Conservation (phyloP, 1,140 invertebrate species). For the Nymphalis io region DNA sequence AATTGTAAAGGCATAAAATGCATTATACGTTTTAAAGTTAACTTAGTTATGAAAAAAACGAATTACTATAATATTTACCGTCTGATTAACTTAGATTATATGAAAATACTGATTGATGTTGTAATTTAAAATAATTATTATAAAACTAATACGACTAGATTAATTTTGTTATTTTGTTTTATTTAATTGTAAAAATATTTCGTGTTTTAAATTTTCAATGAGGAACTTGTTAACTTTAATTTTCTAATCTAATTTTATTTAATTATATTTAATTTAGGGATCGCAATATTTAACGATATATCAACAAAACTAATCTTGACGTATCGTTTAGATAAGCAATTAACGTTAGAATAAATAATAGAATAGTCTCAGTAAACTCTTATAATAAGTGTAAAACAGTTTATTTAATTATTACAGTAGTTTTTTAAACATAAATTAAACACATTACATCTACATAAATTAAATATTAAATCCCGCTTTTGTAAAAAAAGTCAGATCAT, state of each 20-base stretch:
- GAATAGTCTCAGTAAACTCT: constrained; percentile 16
- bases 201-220: too few species aligned
- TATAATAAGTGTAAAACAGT: constrained; percentile 18
- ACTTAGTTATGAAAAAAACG: constrained; percentile 55
- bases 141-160: neutral
- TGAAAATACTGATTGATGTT: constrained; percentile 11
- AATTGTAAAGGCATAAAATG: constrained; percentile 48
- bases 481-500: neutral
- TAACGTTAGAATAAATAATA: constrained; percentile 26
- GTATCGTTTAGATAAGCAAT: constrained; percentile 19
- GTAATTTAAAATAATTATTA: neutral
- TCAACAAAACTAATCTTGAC: neutral
- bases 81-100: constrained; percentile 34
- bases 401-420: constrained; percentile 11
- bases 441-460: neutral
- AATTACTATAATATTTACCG: constrained; percentile 60
- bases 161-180: too few species aligned
- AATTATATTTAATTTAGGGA: too few species aligned
- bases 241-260: too few species aligned
- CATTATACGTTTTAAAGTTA: constrained; percentile 29
- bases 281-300: neutral
- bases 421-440: too few species aligned
- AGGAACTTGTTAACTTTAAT: too few species aligned
- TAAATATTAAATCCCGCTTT: neutral
- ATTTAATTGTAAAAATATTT: too few species aligned